Percentiles rank a stretch among this genome's conserved stretches.
These are phyloP conservation scores for Pedetes capensis DNA, from an alignment of 2,113 vertebrate genomes.

Conservation along the genomic window DNA sequence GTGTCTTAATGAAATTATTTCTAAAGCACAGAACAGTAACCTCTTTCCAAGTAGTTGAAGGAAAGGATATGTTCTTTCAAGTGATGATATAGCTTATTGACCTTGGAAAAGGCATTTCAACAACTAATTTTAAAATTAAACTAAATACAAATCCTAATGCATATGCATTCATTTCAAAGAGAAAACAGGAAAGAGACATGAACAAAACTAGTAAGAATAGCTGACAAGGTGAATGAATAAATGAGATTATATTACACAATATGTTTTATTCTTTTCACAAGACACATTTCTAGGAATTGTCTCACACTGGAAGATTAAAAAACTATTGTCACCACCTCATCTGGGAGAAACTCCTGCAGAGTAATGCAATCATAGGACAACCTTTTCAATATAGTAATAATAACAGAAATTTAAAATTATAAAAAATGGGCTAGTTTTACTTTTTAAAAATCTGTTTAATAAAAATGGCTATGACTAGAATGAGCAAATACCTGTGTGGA, in stretches of 20 bases:
- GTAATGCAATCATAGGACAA: not conserved
- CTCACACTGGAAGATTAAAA: not conserved
- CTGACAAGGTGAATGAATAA: not conserved
- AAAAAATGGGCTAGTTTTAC: not conserved
- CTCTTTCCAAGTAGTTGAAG: not conserved
- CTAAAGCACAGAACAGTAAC: not conserved
- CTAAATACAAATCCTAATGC: not conserved
- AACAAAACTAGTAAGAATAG: not conserved
- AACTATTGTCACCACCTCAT: not conserved
- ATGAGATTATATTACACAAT: not conserved
- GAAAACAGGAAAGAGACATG: not conserved
- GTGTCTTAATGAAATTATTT: not conserved
- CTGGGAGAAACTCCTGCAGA: not conserved
- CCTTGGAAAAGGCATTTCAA: not conserved
- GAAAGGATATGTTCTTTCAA: not conserved
- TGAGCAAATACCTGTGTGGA: not conserved
- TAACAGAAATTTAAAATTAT: not conserved
- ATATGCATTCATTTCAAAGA: not conserved
- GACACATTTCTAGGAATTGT: not conserved
- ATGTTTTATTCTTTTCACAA: not conserved
- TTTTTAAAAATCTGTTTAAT: slow-evolving; percentile 5
- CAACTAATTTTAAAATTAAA: slow-evolving; percentile 32
- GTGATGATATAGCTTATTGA: not conserved
- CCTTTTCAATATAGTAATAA: not conserved
- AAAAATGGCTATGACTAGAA: not conserved